These are phyloP conservation scores for Deilephila porcellus DNA, from an alignment of 2,888 invertebrate species.

Conservation along the genomic window DNA sequence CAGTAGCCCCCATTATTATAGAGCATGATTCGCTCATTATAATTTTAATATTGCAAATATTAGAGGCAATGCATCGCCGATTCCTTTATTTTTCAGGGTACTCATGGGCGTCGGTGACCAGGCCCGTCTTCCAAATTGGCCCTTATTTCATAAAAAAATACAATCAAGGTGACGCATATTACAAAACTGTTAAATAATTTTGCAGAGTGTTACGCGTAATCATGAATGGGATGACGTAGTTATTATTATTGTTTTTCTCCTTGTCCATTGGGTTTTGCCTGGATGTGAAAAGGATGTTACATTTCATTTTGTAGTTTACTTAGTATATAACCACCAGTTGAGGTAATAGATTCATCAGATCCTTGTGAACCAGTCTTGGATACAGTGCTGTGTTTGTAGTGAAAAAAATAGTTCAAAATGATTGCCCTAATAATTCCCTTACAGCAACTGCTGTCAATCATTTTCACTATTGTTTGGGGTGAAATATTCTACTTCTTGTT, in stretches of 20 bases:
- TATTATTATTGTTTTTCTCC: constrained; percentile 10
- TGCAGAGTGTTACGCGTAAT: not conserved
- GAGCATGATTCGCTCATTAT: too few species aligned
- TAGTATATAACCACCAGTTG: constrained; percentile 23
- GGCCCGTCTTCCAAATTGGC: too few species aligned
- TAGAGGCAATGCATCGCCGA: too few species aligned
- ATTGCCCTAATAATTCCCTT: constrained; percentile 27
- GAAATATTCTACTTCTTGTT: constrained; percentile 29
- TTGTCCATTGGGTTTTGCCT: constrained; percentile 21
- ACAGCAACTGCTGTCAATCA: constrained; percentile 26
- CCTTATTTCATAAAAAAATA: too few species aligned
- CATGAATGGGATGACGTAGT: constrained; percentile 6
- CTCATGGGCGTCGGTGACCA: too few species aligned
- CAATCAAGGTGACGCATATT: not conserved
- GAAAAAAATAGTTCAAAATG: constrained; percentile 14
- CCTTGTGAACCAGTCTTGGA: not conserved
- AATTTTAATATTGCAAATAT: too few species aligned
- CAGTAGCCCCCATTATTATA: too few species aligned
- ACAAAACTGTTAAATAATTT: not conserved
- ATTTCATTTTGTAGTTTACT: constrained; percentile 10
- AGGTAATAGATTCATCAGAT: not conserved
- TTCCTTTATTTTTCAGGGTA: too few species aligned
- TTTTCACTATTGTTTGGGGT: constrained; percentile 28
- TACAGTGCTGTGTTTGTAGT: not conserved
- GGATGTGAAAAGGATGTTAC: constrained; percentile 7